Conservation (phyloP, 1,140 invertebrate genomes). For the Eueides isabella region DNA sequence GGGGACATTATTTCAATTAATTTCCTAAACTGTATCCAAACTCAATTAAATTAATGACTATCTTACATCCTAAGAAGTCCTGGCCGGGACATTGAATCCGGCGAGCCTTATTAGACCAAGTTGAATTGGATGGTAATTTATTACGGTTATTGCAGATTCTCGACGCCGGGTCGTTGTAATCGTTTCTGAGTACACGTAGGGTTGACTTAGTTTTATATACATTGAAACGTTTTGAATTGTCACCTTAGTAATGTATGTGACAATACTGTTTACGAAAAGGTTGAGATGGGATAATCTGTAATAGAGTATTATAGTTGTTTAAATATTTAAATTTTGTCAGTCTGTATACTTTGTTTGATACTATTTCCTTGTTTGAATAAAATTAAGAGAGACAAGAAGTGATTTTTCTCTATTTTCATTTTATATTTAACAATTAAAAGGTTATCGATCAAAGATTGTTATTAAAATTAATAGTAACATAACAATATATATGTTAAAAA, state of each 20-base stretch:
- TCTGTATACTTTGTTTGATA: too few species aligned
- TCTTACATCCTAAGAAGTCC: conserved; percentile 52
- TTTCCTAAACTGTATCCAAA: conserved; percentile 56
- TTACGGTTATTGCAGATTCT: conserved; percentile 71
- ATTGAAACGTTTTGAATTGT: conserved; percentile 8
- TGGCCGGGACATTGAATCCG: conserved; percentile 43
- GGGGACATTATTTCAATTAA: conserved; percentile 51
- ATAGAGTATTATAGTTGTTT: background rate
- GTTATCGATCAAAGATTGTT: too few species aligned
- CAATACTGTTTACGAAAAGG: background rate
- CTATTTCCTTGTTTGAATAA: too few species aligned
- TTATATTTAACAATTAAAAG: too few species aligned
- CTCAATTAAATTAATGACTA: conserved; percentile 72
- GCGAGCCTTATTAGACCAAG: conserved; percentile 65
- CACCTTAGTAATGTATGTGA: background rate
- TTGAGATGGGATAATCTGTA: too few species aligned
- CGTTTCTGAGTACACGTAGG: conserved; percentile 44
- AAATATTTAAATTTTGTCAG: too few species aligned
- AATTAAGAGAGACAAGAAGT: too few species aligned
- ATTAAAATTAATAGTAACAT: too few species aligned
- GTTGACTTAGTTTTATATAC: conserved; percentile 37
- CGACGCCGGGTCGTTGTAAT: conserved; percentile 53
- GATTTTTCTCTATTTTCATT: too few species aligned
- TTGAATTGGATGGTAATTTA: conserved; percentile 74
- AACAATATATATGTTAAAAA: too few species aligned